These are phyloP conservation scores for Picathartes gymnocephalus DNA, from an alignment of 2,113 vertebrate genomes.

Conservation along the genomic window DNA sequence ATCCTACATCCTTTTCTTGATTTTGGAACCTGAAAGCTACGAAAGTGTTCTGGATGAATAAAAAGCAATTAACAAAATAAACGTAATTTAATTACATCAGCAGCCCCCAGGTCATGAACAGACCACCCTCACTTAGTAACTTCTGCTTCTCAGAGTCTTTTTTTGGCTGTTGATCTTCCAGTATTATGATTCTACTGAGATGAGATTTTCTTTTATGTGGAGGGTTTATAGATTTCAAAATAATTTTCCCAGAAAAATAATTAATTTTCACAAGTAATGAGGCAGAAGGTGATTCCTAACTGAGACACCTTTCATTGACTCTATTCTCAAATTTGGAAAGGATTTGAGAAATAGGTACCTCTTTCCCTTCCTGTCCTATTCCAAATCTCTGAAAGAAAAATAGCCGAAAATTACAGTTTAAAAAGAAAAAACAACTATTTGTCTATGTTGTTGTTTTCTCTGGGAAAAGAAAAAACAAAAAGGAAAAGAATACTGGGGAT, in stretches of 20 bases:
- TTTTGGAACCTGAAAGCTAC: background rate
- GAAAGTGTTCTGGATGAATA: background rate
- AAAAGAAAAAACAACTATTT: background rate
- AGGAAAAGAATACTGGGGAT: background rate
- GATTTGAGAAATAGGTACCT: background rate
- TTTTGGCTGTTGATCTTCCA: background rate
- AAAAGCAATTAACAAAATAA: background rate
- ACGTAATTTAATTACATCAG: background rate
- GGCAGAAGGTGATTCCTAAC: background rate
- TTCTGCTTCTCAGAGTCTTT: background rate
- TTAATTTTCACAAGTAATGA: background rate
- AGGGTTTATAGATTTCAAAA: background rate
- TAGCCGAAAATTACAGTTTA: background rate
- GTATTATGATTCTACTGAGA: background rate
- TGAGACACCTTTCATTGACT: background rate
- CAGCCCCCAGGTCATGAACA: background rate
- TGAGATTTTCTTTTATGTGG: background rate
- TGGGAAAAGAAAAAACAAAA: background rate
- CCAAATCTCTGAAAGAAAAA: background rate
- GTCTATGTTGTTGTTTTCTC: background rate
- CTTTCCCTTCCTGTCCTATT: background rate
- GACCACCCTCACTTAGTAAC: background rate
- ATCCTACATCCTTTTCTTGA: background rate
- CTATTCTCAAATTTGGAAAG: fast-evolving
- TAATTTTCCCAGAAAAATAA: background rate